Evolutionary conservation across 2,888 invertebrate species (phyloP), one percentile per base, ranked within the genome.

Genomic region (Pyrocoelia pectoralis): DNA sequence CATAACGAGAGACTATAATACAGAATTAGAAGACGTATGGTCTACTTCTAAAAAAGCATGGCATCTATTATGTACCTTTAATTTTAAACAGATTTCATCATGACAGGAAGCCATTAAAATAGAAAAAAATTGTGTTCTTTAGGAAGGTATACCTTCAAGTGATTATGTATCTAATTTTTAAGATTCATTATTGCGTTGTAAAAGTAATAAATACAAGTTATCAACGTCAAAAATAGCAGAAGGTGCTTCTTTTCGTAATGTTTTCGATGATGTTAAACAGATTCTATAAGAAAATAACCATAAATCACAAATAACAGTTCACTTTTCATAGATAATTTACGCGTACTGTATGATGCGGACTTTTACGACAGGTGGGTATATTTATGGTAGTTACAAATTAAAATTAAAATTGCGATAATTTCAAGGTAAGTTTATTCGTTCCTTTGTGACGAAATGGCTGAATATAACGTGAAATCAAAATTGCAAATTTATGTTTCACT

Each of bases 241-340:
- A 78, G 77, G 78, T 78, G 73, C 75, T 77, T 69, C 77, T 77
- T 77, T 77, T 75, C 73, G 75, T 75, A 74, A 74, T 73, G 75
- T 76, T 76, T 76, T 74, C 72, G 71, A 66, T 73, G 61, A 68
- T 69, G 73, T 72, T 76, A 74, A 77, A 76, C 71, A 73, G 71
- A 75, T 73, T 70, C 72, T 72, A 71, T 73, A 73, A 72, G 74
- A 74, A 75, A 75, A 73, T 75, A 76, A 74, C 72, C 70, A 74
- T 76, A 77, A 76, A 76, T 76, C 74, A 76, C 72, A 60, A 66
- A 67, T 69, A 73, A 69, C 74, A 73, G 73, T 73, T 74, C 71
- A 70, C 70, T 73, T 73, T 74, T 74, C 74, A 76, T 61, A 65
- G 61, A 61, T 65, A 61, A 65, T 61, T 57, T 61, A 53, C 56